Percentiles rank a stretch among this genome's conserved stretches.
Evolutionary conservation across 2,113 vertebrate genomes (phyloP).

Genomic region (Anas platyrhynchos): DNA sequence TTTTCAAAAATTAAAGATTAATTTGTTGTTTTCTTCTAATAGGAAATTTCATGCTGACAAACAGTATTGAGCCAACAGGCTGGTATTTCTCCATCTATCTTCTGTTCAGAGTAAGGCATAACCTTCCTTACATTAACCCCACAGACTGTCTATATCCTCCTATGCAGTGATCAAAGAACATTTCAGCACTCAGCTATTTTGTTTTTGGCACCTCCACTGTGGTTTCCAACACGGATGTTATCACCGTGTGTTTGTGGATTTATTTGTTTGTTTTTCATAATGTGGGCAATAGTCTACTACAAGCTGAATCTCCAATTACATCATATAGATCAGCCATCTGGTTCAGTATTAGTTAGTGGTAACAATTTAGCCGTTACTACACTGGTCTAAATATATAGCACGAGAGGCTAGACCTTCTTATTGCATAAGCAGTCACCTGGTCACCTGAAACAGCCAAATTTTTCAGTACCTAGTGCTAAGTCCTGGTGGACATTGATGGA

Average conservation of each 20-base stretch:
- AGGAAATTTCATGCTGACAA: background rate
- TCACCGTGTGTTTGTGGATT: constrained; percentile 43
- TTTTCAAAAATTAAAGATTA: constrained; percentile 58
- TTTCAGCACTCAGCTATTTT: constrained; percentile 39
- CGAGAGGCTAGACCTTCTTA: background rate
- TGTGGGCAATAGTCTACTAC: constrained; percentile 17
- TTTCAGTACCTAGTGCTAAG: background rate
- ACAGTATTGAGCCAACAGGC: background rate
- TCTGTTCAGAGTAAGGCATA: background rate
- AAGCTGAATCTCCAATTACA: constrained; percentile 24
- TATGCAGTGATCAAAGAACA: background rate
- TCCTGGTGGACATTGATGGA: background rate
- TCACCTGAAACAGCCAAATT: background rate
- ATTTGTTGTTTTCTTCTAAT: constrained; percentile 41
- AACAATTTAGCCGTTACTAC: background rate
- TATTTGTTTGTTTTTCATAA: constrained; percentile 47
- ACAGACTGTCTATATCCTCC: background rate
- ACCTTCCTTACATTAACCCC: background rate
- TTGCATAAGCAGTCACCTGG: background rate
- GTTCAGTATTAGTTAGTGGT: background rate
- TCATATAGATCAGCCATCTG: constrained; percentile 24
- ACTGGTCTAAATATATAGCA: background rate
- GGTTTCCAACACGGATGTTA: constrained; percentile 42
- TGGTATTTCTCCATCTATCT: constrained; percentile 8
- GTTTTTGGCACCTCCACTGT: background rate